phyloP scores from a whole-genome alignment of 2,888 invertebrate genomes.

The Cantharis nigra region DNA sequence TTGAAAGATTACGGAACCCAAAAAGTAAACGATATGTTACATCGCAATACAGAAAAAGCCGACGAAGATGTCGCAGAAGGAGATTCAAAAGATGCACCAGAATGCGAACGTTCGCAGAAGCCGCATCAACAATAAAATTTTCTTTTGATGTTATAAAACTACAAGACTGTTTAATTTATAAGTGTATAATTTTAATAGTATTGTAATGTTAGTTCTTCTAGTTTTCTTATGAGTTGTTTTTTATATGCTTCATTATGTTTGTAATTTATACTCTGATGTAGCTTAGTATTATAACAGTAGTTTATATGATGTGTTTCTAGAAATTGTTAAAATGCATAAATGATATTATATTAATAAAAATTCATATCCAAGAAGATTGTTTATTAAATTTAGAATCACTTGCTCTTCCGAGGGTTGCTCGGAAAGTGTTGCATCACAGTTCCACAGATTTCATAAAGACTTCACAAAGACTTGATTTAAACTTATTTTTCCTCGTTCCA shows the following conservation, averaged over 20 bases:
- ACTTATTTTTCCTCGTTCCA: too few relatives aligned
- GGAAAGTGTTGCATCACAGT: too few relatives aligned
- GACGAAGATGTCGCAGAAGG: neutral
- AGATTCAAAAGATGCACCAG: neutral
- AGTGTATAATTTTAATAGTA: neutral
- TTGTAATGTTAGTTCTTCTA: neutral
- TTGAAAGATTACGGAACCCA: conserved; percentile 45
- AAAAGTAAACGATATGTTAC: conserved; percentile 45
- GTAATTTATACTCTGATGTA: neutral
- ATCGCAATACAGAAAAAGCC: conserved; percentile 14
- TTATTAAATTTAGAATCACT: too few relatives aligned
- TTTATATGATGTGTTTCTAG: neutral
- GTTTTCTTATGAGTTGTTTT: neutral
- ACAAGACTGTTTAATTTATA: neutral
- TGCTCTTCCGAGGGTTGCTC: too few relatives aligned
- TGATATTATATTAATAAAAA: neutral
- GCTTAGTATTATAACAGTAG: neutral
- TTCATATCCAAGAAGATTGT: neutral
- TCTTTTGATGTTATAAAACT: neutral
- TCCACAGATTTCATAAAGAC: too few relatives aligned
- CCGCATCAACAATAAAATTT: neutral
- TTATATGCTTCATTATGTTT: neutral
- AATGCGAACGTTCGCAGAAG: neutral
- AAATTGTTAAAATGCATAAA: too few relatives aligned
- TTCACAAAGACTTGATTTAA: too few relatives aligned